Percentiles rank a stretch among this genome's conserved stretches.
Evolutionary conservation across 2,113 vertebrate genomes (phyloP).

Genomic region (Tichodroma muraria): DNA sequence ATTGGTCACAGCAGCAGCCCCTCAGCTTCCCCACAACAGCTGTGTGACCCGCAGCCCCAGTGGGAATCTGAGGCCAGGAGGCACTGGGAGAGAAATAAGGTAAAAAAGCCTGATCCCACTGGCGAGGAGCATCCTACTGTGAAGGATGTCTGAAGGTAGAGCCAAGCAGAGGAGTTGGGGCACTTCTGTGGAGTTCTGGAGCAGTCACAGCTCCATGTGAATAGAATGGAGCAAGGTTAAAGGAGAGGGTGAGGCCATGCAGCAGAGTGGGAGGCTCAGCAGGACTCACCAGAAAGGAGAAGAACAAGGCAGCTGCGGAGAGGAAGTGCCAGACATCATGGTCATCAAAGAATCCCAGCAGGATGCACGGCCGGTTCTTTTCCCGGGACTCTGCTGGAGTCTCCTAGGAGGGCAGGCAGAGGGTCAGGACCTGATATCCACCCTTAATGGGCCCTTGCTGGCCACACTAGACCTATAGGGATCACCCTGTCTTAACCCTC

Average conservation of each 20-base stretch:
- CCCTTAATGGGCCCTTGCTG: not conserved
- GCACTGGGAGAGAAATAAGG: not conserved
- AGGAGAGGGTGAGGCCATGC: not conserved
- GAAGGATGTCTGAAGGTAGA: not conserved
- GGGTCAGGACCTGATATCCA: not conserved
- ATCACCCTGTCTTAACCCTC: not conserved
- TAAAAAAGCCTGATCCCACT: not conserved
- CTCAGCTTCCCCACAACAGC: not conserved
- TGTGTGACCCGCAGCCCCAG: not conserved
- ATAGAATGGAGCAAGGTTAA: not conserved
- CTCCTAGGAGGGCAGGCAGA: constrained; percentile 46
- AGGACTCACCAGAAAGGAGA: constrained; percentile 79
- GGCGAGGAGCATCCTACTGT: not conserved
- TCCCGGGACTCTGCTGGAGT: constrained; percentile 77
- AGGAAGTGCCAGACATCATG: constrained; percentile 83
- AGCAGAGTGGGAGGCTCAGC: not conserved
- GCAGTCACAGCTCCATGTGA: not conserved
- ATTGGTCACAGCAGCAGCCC: not conserved
- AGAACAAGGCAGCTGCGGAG: constrained; percentile 77
- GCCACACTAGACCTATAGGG: not conserved
- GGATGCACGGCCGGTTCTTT: constrained; percentile 71
- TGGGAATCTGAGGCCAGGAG: not conserved
- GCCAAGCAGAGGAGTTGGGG: not conserved
- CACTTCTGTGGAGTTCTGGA: not conserved
- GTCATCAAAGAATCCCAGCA: constrained; percentile 77